These are phyloP conservation scores for Mus caroli DNA, from an alignment of 2,797 vertebrate genomes.

Conservation along the genomic window DNA sequence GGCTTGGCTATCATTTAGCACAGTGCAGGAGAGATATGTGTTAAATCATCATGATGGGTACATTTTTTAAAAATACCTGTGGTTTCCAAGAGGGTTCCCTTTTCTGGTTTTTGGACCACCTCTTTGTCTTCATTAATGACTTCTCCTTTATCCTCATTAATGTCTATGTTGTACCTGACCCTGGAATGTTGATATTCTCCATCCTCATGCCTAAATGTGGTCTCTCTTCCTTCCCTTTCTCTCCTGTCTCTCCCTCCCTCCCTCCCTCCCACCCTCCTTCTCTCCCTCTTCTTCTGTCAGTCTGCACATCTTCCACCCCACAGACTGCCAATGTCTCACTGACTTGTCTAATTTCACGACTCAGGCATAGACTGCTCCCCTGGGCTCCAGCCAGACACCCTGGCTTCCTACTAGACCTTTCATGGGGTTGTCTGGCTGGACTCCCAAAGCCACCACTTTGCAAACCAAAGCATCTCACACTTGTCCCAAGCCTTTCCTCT, in stretches of 20 bases:
- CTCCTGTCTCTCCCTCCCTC: too few species aligned
- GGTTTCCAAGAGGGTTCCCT: background rate
- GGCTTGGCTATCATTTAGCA: background rate
- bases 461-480: background rate
- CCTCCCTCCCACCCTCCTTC: background rate
- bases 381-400: background rate
- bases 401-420: background rate
- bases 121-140: background rate
- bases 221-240: background rate
- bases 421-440: background rate
- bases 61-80: background rate
- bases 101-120: background rate
- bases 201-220: background rate
- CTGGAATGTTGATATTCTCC: background rate
- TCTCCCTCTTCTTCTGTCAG: background rate
- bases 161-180: background rate
- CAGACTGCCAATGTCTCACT: background rate
- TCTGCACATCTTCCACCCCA: background rate
- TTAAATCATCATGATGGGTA: background rate
- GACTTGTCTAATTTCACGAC: background rate
- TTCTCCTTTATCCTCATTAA: background rate
- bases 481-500: background rate
- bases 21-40: background rate
- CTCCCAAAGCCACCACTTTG: background rate
- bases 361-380: background rate